phyloP scores from a whole-genome alignment of 2,113 vertebrate species.

The Aegotheles bennettii region DNA sequence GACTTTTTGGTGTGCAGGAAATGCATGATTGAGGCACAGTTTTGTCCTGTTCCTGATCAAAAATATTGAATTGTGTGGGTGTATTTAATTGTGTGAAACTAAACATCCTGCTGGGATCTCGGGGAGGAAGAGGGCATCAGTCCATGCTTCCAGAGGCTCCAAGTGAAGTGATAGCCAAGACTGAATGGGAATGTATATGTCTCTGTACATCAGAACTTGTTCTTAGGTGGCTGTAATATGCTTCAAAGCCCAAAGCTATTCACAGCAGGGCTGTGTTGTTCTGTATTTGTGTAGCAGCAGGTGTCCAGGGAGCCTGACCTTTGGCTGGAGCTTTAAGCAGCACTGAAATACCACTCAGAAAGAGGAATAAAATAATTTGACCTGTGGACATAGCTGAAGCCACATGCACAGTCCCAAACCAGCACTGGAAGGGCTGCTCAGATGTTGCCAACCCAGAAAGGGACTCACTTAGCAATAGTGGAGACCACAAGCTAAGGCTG shows the following conservation, averaged over 20 bases:
- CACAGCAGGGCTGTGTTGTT: neutral
- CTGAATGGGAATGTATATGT: neutral
- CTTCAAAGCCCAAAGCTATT: neutral
- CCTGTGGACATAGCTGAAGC: neutral
- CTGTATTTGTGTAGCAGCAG: neutral
- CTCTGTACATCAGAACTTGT: neutral
- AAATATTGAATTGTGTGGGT: too few relatives aligned
- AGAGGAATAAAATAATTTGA: neutral
- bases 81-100: too few relatives aligned
- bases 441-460: neutral
- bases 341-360: neutral
- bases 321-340: neutral
- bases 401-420: neutral
- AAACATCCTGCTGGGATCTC: neutral
- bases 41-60: neutral
- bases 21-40: neutral
- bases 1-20: neutral
- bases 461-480: fast-evolving
- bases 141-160: neutral
- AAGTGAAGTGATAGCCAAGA: neutral
- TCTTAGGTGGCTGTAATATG: neutral
- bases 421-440: neutral
- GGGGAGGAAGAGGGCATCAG: neutral
- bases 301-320: neutral
- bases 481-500: neutral